Evolutionary conservation across 2,113 vertebrate species (phyloP).

Genomic region (Sisor rabdophorus): DNA sequence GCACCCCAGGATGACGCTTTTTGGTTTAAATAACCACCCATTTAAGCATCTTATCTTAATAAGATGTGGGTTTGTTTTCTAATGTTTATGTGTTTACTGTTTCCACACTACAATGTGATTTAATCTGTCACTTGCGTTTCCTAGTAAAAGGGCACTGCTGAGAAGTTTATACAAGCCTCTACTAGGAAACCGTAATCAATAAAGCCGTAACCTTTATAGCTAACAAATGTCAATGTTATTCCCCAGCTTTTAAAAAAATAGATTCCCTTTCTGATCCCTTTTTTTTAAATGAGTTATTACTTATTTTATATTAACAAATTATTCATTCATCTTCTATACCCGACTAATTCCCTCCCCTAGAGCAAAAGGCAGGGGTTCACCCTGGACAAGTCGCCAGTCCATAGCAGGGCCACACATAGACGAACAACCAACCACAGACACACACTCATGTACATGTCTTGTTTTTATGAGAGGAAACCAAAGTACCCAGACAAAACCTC

Average conservation of each 20-base stretch:
- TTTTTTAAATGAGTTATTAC: neutral
- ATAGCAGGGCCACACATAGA: no score
- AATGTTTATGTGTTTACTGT: neutral
- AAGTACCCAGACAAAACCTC: no score
- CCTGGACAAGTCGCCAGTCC: no score
- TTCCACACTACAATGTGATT: neutral
- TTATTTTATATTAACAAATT: no score
- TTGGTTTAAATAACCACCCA: neutral
- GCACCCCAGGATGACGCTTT: neutral
- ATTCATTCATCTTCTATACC: no score
- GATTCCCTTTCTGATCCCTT: neutral
- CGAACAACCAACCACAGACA: no score
- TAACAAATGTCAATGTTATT: neutral
- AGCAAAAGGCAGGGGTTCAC: no score
- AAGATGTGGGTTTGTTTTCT: neutral
- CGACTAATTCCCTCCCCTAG: no score
- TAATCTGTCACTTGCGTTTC: neutral
- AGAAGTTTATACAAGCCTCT: neutral
- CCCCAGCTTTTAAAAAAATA: neutral
- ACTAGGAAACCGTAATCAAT: conserved; percentile 3
- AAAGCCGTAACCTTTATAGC: neutral
- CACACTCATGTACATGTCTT: no score
- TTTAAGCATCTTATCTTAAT: neutral
- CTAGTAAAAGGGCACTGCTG: neutral
- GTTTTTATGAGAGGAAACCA: no score